phyloP scores from a whole-genome alignment of 2,888 invertebrate genomes.

The Troilus luridus region DNA sequence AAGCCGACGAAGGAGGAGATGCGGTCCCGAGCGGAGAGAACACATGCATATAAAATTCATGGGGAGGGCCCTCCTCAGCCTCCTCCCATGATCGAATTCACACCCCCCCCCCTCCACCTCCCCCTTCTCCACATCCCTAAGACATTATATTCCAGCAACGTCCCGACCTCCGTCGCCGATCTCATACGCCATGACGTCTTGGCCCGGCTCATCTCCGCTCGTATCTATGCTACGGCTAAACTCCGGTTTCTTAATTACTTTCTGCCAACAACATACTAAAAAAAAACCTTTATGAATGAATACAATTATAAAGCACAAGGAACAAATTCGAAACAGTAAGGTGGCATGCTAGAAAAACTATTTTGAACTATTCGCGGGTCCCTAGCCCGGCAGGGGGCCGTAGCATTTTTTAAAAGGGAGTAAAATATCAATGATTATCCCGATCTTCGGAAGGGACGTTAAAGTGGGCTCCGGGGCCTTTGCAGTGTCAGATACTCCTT shows the following conservation, averaged over 20 bases:
- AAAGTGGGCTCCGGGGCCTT: no score
- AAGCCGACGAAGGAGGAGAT: slow-evolving; percentile 46
- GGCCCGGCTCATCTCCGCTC: background rate
- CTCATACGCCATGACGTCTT: background rate
- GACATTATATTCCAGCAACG: slow-evolving; percentile 50
- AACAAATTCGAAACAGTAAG: no score
- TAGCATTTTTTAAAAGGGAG: no score
- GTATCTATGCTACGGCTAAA: background rate
- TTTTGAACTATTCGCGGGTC: no score
- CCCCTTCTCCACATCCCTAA: background rate
- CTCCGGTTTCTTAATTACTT: background rate
- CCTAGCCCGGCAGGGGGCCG: no score
- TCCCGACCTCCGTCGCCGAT: background rate
- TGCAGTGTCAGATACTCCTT: no score
- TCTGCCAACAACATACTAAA: background rate
- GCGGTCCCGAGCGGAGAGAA: slow-evolving; percentile 52
- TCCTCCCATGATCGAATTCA: slow-evolving; percentile 56
- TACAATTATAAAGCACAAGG: no score
- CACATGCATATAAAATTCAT: slow-evolving; percentile 59
- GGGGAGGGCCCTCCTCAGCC: slow-evolving; percentile 31
- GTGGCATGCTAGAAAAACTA: no score
- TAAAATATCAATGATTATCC: no score
- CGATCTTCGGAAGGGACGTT: no score
- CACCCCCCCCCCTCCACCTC: slow-evolving; percentile 43
- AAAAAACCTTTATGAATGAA: no score